A percentile compares a stretch with the other conserved stretches of the same genome.
These are phyloP conservation scores for Drosophila rhopaloa DNA, from an alignment of 1,140 invertebrate species.

Conservation along the genomic window DNA sequence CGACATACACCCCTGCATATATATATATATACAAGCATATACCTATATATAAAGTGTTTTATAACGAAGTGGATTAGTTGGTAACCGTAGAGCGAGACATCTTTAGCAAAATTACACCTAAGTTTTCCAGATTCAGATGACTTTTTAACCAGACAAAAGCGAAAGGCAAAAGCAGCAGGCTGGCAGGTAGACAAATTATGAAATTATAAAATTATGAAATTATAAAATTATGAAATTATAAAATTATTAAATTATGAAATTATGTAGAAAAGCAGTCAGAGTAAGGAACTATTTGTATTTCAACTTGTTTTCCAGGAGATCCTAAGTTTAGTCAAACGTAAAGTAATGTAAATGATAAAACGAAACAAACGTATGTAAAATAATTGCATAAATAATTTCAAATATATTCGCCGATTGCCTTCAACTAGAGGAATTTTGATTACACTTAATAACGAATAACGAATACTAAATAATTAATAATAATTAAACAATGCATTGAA, in stretches of 20 bases:
- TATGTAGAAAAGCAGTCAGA: conserved; percentile 31
- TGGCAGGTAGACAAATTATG: conserved; percentile 27
- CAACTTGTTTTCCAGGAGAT: conserved; percentile 65
- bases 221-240: background rate
- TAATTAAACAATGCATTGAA: conserved; percentile 66
- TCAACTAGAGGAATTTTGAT: conserved; percentile 85
- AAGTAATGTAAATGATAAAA: conserved; percentile 43
- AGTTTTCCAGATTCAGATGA: conserved; percentile 80
- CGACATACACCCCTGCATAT: conserved; percentile 31
- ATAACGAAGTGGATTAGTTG: conserved; percentile 61
- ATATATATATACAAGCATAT: conserved; percentile 44
- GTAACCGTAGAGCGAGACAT: conserved; percentile 39
- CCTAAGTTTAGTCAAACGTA: conserved; percentile 60
- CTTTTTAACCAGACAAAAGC: conserved; percentile 66
- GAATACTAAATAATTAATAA: conserved; percentile 55
- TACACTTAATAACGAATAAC: conserved; percentile 73
- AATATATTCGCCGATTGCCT: conserved; percentile 85
- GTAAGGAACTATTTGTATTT: conserved; percentile 58
- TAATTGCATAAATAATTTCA: conserved; percentile 84
- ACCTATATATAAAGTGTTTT: conserved; percentile 39
- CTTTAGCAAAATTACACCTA: conserved; percentile 77
- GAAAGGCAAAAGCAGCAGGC: conserved; percentile 16
- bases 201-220: background rate
- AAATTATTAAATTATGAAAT: conserved; percentile 5
- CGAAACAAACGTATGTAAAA: conserved; percentile 75